phyloP scores from a whole-genome alignment of 2,888 invertebrate species.

The Sinhomidia bicolor region DNA sequence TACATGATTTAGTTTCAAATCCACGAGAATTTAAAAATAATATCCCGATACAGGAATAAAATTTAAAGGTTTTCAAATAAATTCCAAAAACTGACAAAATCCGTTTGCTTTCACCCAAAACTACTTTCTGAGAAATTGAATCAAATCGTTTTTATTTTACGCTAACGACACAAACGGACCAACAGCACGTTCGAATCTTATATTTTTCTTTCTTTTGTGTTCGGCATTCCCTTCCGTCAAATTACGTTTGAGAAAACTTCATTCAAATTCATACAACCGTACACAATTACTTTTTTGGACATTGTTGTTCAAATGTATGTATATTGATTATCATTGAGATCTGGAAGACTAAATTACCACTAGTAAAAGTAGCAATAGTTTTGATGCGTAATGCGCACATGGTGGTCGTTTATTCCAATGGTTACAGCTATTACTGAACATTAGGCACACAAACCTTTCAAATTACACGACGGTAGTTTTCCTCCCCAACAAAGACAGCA shows the following conservation, averaged over 20 bases:
- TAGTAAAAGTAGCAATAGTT: background rate
- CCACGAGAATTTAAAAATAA: too few species aligned
- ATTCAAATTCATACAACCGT: background rate
- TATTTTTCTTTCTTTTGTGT: too few species aligned
- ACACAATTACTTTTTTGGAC: background rate
- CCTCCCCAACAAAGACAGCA: slow-evolving; percentile 44
- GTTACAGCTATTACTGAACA: slow-evolving; percentile 47
- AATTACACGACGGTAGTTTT: slow-evolving; percentile 50
- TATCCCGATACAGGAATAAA: too few species aligned
- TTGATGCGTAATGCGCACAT: background rate
- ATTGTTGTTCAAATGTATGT: background rate
- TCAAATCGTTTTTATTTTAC: background rate
- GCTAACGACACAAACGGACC: background rate
- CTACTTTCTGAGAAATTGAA: background rate
- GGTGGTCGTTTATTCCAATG: slow-evolving; percentile 49
- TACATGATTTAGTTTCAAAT: too few species aligned
- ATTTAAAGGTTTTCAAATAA: too few species aligned
- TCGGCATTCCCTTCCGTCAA: background rate
- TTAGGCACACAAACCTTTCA: slow-evolving; percentile 52
- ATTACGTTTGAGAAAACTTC: background rate
- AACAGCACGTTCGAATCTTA: background rate
- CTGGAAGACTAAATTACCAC: background rate
- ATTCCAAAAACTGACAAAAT: too few species aligned
- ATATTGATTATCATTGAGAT: background rate
- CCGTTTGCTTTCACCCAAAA: background rate